These are phyloP conservation scores for Halocynthia roretzi DNA, from an alignment of 23 tunicate species.

Conservation along the genomic window DNA sequence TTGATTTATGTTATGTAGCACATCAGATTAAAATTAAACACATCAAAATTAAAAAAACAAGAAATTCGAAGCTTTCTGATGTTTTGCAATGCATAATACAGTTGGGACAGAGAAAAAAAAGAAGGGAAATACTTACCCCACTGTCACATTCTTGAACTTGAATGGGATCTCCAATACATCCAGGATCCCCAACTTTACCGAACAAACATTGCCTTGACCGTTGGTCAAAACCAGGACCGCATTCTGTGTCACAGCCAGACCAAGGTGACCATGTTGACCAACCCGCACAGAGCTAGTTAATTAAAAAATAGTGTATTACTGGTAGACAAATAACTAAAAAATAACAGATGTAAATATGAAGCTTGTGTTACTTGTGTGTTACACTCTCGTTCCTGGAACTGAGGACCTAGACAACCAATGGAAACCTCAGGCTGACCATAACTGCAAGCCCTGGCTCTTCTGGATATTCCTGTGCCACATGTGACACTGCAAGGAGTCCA, in stretches of 20 bases:
- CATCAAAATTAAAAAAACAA: not conserved
- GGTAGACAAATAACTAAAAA: not conserved
- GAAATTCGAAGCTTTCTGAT: not conserved
- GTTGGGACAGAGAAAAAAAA: no score
- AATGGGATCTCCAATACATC: conserved; percentile 45
- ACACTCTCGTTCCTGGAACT: conserved; percentile 24
- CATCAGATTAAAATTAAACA: not conserved
- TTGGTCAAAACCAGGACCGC: conserved; percentile 43
- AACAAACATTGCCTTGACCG: conserved; percentile 38
- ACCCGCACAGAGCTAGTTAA: conserved; percentile 34
- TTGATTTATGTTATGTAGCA: no score
- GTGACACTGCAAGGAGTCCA: conserved; percentile 74
- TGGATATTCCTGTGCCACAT: conserved; percentile 51
- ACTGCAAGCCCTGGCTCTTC: conserved; percentile 26
- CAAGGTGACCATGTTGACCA: conserved; percentile 58
- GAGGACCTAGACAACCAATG: conserved; percentile 27
- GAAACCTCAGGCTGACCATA: conserved; percentile 21
- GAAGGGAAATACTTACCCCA: conserved; percentile 30
- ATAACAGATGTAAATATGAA: not conserved
- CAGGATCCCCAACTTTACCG: conserved; percentile 45
- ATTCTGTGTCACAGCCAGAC: conserved; percentile 23
- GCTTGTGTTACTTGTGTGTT: conserved; percentile 10
- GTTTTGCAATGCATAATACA: no score
- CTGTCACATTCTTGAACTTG: conserved; percentile 35
- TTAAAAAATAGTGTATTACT: not conserved